A percentile compares a stretch with the other conserved stretches of the same genome.
Conservation (phyloP, 2,888 invertebrate species). For the Thera britannica region DNA sequence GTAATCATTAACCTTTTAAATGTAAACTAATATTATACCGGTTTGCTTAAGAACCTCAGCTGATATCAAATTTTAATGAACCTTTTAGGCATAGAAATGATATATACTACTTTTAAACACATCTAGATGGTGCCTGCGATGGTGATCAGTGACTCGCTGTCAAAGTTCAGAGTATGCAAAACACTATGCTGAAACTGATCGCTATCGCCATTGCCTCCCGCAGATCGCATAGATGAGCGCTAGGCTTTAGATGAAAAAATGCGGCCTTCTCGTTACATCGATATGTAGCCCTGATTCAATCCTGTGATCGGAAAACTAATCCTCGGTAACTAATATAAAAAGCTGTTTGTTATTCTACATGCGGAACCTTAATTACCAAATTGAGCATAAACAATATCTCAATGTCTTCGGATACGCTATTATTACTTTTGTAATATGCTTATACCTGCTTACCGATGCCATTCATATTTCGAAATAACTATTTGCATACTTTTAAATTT, state of each 20-base stretch:
- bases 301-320: slow-evolving; percentile 8
- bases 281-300: slow-evolving; percentile 11
- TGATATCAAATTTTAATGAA: too few relatives aligned
- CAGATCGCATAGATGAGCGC: too few relatives aligned
- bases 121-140: too few relatives aligned
- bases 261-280: background rate
- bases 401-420: slow-evolving; percentile 31
- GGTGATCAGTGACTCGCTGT: too few relatives aligned
- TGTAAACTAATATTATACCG: too few relatives aligned
- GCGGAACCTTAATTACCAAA: slow-evolving; percentile 32
- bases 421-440: slow-evolving; percentile 19
- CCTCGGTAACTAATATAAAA: slow-evolving; percentile 6
- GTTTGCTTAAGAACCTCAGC: too few relatives aligned
- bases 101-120: too few relatives aligned
- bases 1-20: too few relatives aligned
- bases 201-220: too few relatives aligned
- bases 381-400: slow-evolving; percentile 28
- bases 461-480: slow-evolving; percentile 11
- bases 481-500: slow-evolving; percentile 4
- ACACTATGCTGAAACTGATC: too few relatives aligned
- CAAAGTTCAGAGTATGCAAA: too few relatives aligned
- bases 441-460: background rate
- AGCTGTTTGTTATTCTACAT: slow-evolving; percentile 15
- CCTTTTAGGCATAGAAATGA: too few relatives aligned
- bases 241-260: background rate